A percentile compares a stretch with the other conserved stretches of the same genome.
Conservation (phyloP, 2,113 vertebrate genomes). For the Propithecus coquereli region DNA sequence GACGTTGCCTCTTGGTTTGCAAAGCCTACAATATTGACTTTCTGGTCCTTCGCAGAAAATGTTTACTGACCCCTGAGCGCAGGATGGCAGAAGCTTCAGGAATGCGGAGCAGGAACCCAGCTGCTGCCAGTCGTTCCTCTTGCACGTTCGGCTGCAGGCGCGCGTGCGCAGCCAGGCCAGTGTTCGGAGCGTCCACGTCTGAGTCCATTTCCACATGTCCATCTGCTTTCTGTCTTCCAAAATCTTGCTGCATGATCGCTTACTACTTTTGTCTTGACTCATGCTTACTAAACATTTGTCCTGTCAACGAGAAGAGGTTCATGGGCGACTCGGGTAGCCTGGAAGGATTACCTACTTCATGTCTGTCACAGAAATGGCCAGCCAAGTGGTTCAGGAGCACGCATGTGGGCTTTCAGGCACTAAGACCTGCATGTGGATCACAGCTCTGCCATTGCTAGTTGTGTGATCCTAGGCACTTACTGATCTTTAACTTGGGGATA, state of each 20-base stretch:
- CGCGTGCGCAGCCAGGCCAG: background rate
- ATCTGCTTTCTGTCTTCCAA: background rate
- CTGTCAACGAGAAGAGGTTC: background rate
- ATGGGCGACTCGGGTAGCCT: background rate
- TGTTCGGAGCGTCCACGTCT: fast-evolving
- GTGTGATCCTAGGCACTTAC: background rate
- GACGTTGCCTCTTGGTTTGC: background rate
- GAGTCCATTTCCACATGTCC: background rate
- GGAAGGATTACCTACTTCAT: background rate
- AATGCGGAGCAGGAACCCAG: background rate
- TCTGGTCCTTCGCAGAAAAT: background rate
- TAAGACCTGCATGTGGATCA: background rate
- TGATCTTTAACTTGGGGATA: background rate
- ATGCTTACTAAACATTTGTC: background rate
- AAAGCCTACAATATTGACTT: background rate
- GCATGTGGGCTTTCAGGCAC: background rate
- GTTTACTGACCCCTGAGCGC: background rate
- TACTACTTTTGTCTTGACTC: background rate
- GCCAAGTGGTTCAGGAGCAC: background rate
- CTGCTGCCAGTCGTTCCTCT: background rate
- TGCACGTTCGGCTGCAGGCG: background rate
- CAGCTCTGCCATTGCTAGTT: background rate
- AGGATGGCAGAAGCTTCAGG: background rate
- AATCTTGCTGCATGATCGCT: background rate
- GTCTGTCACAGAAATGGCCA: background rate